Conservation (phyloP, 2,113 vertebrate genomes). For the Thamnophis sirtalis region DNA sequence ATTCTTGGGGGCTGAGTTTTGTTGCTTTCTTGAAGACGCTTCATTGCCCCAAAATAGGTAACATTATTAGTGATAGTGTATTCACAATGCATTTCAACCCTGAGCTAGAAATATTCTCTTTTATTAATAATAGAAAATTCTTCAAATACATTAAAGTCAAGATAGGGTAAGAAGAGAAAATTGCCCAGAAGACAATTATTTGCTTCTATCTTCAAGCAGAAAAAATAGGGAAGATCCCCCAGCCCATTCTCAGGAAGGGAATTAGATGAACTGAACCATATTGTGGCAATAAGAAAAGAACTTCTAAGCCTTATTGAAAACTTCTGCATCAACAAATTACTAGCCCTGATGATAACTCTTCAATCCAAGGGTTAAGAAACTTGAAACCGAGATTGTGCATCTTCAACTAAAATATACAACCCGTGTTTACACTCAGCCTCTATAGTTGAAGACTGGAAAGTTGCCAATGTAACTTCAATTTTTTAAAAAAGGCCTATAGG, state of each 20-base stretch:
- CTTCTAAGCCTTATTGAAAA: background rate
- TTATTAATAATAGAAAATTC: background rate
- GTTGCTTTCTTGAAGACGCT: too few species aligned
- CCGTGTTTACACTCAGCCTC: background rate
- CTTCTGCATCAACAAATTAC: background rate
- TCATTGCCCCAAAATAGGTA: too few species aligned
- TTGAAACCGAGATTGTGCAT: background rate
- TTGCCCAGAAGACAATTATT: background rate
- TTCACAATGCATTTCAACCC: too few species aligned
- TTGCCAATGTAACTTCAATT: background rate
- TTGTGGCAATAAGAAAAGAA: background rate
- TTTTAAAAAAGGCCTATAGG: background rate
- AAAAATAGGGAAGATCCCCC: background rate
- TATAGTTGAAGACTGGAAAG: background rate
- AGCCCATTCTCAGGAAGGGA: background rate
- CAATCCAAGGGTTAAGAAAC: background rate
- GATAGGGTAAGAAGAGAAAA: background rate
- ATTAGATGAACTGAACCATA: background rate
- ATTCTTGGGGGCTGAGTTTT: too few species aligned
- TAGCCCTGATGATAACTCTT: background rate
- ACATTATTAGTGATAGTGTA: too few species aligned
- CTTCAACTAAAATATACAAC: background rate
- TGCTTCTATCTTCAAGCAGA: background rate
- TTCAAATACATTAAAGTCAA: background rate
- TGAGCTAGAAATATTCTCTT: too few species aligned